Evolutionary conservation across 1,140 invertebrate species (phyloP), one percentile per base, ranked within the genome.

Genomic region (Drosophila arizonae): DNA sequence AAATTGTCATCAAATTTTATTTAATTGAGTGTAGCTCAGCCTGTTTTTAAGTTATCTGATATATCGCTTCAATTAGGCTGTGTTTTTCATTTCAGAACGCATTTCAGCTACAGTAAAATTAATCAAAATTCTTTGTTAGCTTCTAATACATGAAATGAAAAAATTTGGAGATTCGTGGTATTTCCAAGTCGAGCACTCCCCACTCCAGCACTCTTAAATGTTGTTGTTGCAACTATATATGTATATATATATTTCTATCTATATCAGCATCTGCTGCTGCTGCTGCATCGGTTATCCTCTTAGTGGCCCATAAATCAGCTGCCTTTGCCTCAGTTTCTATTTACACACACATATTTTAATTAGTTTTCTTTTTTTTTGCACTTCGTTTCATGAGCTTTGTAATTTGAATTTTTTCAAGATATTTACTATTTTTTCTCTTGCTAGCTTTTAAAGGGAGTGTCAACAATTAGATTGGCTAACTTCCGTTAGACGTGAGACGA

Each of bases 301-400:
- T 56, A 68, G 62, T 76, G 71, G 67, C 79, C 60, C 82, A 87
- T 86, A 86, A 87, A 86, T 86, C 80, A 82, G 67, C 60, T 63
- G 64, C 48, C 65, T 61, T 67, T 71, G 65, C 57, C 70, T 64
- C 65, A 63, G 28, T 54, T 21, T 77, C 36, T 68, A 57, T 84
- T 77, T 68, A 60, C 71, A 61, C 75, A n/a, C 51, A 33, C 81
- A 81, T 77, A 86, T 81, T 85, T 85, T 85, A 87, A 85, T 85
- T 87, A 80, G 71, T 36, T 77, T 30, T 30, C 1, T 30, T 30
- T 30, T 30, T 30, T 43, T 61, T 68, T 57, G 46, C 74, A 58
- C 60, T 73, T 52, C 3, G 36, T 30, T 30, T 30, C 28, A 30
- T 6, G 28, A 30, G 28, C 57, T 64, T 61, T 61, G 57, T 50